These are phyloP conservation scores for Brachionus rubens DNA, from an alignment of 1,140 invertebrate genomes.

Conservation along the genomic window DNA sequence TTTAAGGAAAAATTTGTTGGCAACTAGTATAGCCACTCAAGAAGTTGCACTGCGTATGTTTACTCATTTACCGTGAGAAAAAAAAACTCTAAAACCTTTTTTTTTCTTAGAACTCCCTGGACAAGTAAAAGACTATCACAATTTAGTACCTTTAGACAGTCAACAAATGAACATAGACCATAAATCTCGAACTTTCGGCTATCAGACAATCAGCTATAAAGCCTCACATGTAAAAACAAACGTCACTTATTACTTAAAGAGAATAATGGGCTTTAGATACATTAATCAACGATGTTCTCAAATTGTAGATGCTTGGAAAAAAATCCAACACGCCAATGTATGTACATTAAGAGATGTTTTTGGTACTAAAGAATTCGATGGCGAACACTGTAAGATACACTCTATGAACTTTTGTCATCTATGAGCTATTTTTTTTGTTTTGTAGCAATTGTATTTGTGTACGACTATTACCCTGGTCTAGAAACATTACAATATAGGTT, in stretches of 20 bases:
- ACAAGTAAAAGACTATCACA: conserved; percentile 83
- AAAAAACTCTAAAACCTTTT: neutral
- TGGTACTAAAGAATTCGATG: conserved; percentile 88
- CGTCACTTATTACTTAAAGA: conserved; percentile 76
- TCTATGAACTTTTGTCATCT: too few relatives aligned
- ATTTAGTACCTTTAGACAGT: conserved; percentile 78
- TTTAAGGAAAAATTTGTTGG: conserved; percentile 33
- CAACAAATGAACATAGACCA: conserved; percentile 57
- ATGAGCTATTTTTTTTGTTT: conserved; percentile 32
- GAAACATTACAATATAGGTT: conserved; percentile 81
- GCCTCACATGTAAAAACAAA: conserved; percentile 83
- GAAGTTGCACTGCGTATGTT: conserved; percentile 13
- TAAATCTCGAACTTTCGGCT: conserved; percentile 69
- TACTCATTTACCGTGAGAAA: too few relatives aligned
- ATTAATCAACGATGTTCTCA: conserved; percentile 79
- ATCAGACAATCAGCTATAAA: conserved; percentile 82
- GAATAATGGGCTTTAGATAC: conserved; percentile 78
- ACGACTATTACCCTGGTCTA: conserved; percentile 87
- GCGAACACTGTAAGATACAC: conserved; percentile 81
- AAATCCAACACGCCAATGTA: conserved; percentile 85
- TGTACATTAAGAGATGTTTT: conserved; percentile 86
- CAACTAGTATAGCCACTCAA: neutral
- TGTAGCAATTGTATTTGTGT: conserved; percentile 87
- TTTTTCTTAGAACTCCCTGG: conserved; percentile 69
- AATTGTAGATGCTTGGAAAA: conserved; percentile 86